Percentiles rank a stretch among this genome's conserved stretches.
phyloP scores from a whole-genome alignment of 2,113 vertebrate species.

The Amblyopsis rosae region DNA sequence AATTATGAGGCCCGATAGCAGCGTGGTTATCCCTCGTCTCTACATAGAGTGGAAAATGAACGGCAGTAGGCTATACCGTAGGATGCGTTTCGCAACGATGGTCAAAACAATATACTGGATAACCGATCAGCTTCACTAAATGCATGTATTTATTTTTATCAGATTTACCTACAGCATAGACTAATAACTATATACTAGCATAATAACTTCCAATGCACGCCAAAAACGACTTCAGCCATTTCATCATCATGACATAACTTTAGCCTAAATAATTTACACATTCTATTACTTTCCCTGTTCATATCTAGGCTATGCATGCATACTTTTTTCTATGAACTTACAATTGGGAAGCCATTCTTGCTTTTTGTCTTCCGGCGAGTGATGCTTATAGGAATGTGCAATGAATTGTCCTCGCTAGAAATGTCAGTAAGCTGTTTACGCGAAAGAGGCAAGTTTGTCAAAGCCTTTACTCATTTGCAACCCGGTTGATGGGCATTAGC shows the following conservation, averaged over 20 bases:
- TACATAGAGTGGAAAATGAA: conserved; percentile 15
- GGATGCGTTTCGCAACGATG: conserved; percentile 41
- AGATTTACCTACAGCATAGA: background rate
- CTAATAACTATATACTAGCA: background rate
- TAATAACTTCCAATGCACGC: conserved; percentile 6
- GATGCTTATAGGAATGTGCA: conserved; percentile 67
- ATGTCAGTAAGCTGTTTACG: conserved; percentile 41
- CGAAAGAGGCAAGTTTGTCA: conserved; percentile 17
- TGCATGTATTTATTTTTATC: conserved; percentile 12
- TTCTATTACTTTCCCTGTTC: background rate
- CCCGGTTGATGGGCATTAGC: conserved; percentile 26
- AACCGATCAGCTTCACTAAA: conserved; percentile 36
- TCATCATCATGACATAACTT: conserved; percentile 27
- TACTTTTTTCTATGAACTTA: no score
- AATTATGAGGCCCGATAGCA: background rate
- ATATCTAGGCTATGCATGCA: background rate
- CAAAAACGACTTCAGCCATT: conserved; percentile 4
- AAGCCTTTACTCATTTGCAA: conserved; percentile 15
- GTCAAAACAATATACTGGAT: conserved; percentile 37
- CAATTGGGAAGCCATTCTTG: no score
- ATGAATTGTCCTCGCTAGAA: conserved; percentile 29
- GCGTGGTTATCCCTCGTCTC: conserved; percentile 5
- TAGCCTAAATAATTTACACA: conserved; percentile 6
- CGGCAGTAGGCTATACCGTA: conserved; percentile 13
- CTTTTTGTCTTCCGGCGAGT: conserved; percentile 16